phyloP scores from a whole-genome alignment of 2,113 vertebrate genomes.

The Hemiscyllium ocellatum region DNA sequence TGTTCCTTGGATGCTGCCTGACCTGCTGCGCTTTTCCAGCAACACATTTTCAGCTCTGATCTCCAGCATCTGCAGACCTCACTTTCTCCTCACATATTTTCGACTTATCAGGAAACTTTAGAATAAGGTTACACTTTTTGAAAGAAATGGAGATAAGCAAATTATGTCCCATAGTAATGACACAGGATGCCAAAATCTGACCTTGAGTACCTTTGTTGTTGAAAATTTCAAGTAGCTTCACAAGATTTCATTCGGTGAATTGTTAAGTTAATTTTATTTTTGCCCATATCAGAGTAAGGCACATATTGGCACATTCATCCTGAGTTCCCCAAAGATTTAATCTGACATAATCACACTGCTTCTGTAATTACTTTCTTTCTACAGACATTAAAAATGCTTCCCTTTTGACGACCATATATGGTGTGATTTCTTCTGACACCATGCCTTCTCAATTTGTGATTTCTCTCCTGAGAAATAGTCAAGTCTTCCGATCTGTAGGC shows the following conservation, averaged over 20 bases:
- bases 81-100: neutral
- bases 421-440: neutral
- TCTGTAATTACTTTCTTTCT: neutral
- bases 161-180: neutral
- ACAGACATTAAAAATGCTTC: neutral
- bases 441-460: neutral
- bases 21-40: too few relatives aligned
- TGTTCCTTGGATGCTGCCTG: too few relatives aligned
- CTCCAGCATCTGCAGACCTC: too few relatives aligned
- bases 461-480: neutral
- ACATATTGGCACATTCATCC: neutral
- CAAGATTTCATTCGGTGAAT: neutral
- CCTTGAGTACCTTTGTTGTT: neutral
- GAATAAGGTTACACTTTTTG: neutral
- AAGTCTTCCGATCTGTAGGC: neutral
- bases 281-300: neutral
- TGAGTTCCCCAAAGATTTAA: neutral
- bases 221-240: constrained; percentile 10
- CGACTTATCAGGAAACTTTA: neutral
- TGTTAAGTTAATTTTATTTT: neutral
- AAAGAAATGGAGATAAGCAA: neutral
- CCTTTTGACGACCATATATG: neutral
- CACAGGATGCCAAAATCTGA: neutral
- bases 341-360: neutral
- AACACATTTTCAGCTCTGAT: too few relatives aligned